Evolutionary conservation across 2,113 vertebrate genomes (phyloP).

Genomic region (Ailurus styani): DNA sequence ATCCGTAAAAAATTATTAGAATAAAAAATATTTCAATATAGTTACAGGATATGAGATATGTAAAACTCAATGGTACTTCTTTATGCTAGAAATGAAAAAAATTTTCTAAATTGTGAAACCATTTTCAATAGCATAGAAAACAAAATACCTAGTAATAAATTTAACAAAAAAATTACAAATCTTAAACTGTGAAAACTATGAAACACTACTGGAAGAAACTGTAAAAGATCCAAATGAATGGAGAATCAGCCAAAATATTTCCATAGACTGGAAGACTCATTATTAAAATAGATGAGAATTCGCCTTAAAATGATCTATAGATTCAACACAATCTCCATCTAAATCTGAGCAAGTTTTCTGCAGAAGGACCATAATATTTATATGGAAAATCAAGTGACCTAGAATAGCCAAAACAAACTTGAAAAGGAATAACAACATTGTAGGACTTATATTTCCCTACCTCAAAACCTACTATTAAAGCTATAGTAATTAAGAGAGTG

Average conservation of each 20-base stretch:
- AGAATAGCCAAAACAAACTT: not conserved
- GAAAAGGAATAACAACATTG: not conserved
- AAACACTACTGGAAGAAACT: not conserved
- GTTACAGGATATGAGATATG: not conserved
- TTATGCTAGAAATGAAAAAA: not conserved
- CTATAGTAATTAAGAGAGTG: not conserved
- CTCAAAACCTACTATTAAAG: not conserved
- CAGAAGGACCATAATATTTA: not conserved
- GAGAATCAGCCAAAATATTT: not conserved
- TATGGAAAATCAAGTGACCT: not conserved
- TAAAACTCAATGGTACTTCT: not conserved
- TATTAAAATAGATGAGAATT: not conserved
- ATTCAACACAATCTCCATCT: not conserved
- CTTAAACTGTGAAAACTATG: not conserved
- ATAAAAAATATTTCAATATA: not conserved
- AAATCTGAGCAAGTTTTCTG: not conserved
- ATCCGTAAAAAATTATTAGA: not conserved
- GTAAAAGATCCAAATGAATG: not conserved
- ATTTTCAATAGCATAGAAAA: not conserved
- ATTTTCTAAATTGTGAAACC: not conserved
- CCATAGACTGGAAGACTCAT: not conserved
- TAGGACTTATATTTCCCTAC: not conserved
- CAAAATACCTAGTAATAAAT: not conserved
- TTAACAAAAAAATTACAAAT: not conserved
- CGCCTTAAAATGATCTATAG: not conserved